Evolutionary conservation across 1,140 invertebrate genomes (phyloP).

Genomic region (Leptestheria dahalacensis): DNA sequence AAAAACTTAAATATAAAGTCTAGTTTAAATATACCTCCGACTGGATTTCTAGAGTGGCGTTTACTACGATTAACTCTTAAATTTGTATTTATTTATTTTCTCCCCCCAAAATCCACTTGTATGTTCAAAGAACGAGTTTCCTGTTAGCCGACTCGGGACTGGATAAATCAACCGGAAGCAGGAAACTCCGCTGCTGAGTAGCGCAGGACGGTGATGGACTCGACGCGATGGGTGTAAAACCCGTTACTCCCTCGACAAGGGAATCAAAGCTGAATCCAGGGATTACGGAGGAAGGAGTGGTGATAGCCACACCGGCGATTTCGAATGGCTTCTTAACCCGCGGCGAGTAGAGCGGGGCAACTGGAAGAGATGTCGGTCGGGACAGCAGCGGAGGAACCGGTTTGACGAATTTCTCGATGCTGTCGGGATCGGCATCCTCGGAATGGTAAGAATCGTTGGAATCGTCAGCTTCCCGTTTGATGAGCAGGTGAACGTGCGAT

Average conservation of each 20-base stretch:
- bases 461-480: too few species aligned
- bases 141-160: slow-evolving; percentile 51
- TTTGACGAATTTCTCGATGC: slow-evolving; percentile 8
- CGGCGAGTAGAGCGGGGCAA: slow-evolving; percentile 26
- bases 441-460: too few species aligned
- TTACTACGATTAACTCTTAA: too few species aligned
- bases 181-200: slow-evolving; percentile 10
- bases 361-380: slow-evolving; percentile 25
- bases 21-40: too few species aligned
- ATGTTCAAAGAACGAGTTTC: slow-evolving; percentile 38
- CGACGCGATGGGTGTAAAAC: slow-evolving; percentile 57
- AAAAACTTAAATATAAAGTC: too few species aligned
- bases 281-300: slow-evolving; percentile 70
- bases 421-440: too few species aligned
- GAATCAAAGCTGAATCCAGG: slow-evolving; percentile 74
- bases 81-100: too few species aligned
- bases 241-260: slow-evolving; percentile 81
- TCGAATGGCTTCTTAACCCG: slow-evolving; percentile 23
- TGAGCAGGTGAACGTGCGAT: slow-evolving; percentile 16
- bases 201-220: slow-evolving; percentile 15
- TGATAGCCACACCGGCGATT: slow-evolving; percentile 56
- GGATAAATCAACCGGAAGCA: slow-evolving; percentile 37
- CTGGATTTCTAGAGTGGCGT: too few species aligned
- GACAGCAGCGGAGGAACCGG: slow-evolving; percentile 21
- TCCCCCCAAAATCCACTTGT: too few species aligned